Base-by-base conservation (phyloP, 2,888 invertebrate genomes). In the Dryomyza anilis region DNA sequence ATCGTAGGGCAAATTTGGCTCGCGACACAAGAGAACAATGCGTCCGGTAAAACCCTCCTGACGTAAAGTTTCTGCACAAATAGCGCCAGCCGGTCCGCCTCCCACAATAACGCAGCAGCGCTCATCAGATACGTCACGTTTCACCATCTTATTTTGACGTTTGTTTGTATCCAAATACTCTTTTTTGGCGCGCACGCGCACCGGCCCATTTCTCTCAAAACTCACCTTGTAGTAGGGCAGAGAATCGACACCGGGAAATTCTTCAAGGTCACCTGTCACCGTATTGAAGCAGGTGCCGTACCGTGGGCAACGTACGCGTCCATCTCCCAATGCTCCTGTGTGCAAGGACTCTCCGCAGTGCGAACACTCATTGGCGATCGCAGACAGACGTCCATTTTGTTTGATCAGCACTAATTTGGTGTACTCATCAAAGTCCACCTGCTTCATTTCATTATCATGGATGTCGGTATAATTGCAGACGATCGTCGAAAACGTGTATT, bases 221-320 rank as follows among this genome's bases (percentile, higher is more conserved):
- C 87, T 86, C 48, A 96, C 95, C 82, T 93, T 87, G 81, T 92
- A 96, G 75, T 93, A 93, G 0, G 96, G 96, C 68, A 98, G 79
- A 12, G 95, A 94, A 82, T 98, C 97, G 69, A 97, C 86, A 0
- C 97, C 97, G 4, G 98, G 98, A 79, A 94, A 97, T 80, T 98
- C 98, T 86, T 98, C 98, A 77, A 98, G 98, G 76, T 98, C 98
- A 66, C 98, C 98, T 1, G 93, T 96, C 74, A 87, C 87, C 19
- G 91, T 85, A 79, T 91, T 93, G 81, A 97, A 98, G 81, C 97
- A 97, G 3, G 98, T 98, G 1, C 98, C 98, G 77, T 98, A 98
- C 95, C 96, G 97, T 0, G 94, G 97, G 79, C 98, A 98, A 60
- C 97, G 87, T 1, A 98, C 84, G 67, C 91, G 87, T 0, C 96